Evolutionary conservation across 1,140 invertebrate genomes (phyloP).

Genomic region (Bombyx mandarina): DNA sequence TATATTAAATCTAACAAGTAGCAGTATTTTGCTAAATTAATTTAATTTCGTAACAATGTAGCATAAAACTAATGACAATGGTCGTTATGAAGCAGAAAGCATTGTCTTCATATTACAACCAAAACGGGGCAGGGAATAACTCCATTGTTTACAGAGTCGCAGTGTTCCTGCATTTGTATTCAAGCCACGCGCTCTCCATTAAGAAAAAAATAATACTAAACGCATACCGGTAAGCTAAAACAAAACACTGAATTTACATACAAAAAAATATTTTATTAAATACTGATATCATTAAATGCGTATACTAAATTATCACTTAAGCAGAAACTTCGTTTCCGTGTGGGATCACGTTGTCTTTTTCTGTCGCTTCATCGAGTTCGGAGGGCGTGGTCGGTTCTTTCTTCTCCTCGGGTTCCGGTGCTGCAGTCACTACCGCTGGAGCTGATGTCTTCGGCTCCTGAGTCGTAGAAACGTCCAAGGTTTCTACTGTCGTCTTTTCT

Average conservation of each 20-base stretch:
- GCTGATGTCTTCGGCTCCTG: constrained; percentile 5
- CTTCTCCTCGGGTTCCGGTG: constrained; percentile 19
- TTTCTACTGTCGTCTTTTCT: constrained; percentile 10
- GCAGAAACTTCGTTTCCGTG: constrained; percentile 45
- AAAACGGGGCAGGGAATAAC: too few species aligned
- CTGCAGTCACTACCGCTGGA: not conserved
- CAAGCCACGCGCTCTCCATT: too few species aligned
- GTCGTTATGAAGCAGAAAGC: too few species aligned
- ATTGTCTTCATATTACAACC: too few species aligned
- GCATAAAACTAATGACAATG: too few species aligned
- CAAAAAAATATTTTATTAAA: not conserved
- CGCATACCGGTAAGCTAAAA: not conserved
- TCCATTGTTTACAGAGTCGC: too few species aligned
- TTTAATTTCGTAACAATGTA: too few species aligned
- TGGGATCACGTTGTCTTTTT: constrained; percentile 45
- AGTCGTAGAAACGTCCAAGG: constrained; percentile 14
- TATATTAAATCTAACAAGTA: too few species aligned
- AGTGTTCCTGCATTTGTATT: too few species aligned
- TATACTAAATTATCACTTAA: constrained; percentile 53
- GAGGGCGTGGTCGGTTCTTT: constrained; percentile 38
- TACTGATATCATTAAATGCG: constrained; percentile 44
- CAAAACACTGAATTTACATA: not conserved
- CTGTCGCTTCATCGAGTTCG: constrained; percentile 42
- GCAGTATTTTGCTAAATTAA: too few species aligned
- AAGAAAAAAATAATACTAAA: too few species aligned